Conservation (phyloP, 2,888 invertebrate species). For the Dilophus febrilis region DNA sequence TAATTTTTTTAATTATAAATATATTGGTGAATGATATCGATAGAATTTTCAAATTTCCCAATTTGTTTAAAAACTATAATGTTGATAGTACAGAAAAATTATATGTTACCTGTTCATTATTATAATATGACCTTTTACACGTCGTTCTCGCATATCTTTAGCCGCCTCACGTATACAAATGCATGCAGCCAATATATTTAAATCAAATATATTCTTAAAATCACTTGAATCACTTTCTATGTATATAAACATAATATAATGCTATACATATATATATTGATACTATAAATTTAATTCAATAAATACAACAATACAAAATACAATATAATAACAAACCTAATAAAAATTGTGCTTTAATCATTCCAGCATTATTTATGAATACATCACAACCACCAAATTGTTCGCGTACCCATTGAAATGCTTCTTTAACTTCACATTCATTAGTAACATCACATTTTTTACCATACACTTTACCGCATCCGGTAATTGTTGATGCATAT, state of each 20-base stretch:
- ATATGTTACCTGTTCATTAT: slow-evolving; percentile 38
- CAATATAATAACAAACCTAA: slow-evolving; percentile 14
- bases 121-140: slow-evolving; percentile 39
- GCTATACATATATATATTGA: too few relatives aligned
- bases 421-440: slow-evolving; percentile 19
- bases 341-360: slow-evolving; percentile 24
- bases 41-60: neutral
- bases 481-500: slow-evolving; percentile 19
- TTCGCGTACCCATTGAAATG: slow-evolving; percentile 22
- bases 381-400: slow-evolving; percentile 23
- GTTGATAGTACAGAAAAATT: neutral
- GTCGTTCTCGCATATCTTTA: slow-evolving; percentile 33
- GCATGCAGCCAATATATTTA: slow-evolving; percentile 40
- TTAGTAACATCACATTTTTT: slow-evolving; percentile 25
- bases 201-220: slow-evolving; percentile 23
- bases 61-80: neutral
- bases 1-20: too few relatives aligned
- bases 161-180: slow-evolving; percentile 38
- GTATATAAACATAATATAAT: too few relatives aligned
- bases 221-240: slow-evolving; percentile 20
- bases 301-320: neutral
- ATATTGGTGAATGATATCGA: neutral
- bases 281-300: neutral
- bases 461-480: slow-evolving; percentile 23
- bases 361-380: slow-evolving; percentile 29